Percentiles rank a stretch among this genome's conserved stretches.
phyloP scores from a whole-genome alignment of 2,888 invertebrate genomes.

The Dioctria linearis region DNA sequence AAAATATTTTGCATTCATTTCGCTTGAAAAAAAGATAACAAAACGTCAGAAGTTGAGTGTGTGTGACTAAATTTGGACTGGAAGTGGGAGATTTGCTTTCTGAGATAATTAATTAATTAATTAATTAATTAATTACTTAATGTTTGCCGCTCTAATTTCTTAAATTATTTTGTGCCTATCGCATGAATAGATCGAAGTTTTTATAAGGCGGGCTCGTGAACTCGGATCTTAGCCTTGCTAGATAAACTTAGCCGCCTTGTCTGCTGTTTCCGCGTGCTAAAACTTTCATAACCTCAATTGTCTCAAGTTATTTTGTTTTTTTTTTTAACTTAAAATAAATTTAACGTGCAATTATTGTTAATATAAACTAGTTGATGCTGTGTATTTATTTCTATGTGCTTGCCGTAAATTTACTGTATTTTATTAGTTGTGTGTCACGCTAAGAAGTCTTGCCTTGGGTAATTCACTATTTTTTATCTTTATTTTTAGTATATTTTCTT shows the following conservation, averaged over 20 bases:
- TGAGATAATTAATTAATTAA: constrained; percentile 21
- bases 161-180: background rate
- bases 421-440: constrained; percentile 23
- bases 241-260: background rate
- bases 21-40: constrained; percentile 37
- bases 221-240: background rate
- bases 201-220: background rate
- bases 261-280: constrained; percentile 2
- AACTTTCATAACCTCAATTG: constrained; percentile 29
- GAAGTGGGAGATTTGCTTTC: constrained; percentile 16
- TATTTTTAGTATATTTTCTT: background rate
- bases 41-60: constrained; percentile 12
- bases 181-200: background rate
- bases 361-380: constrained; percentile 6
- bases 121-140: constrained; percentile 13
- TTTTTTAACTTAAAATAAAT: constrained; percentile 13
- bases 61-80: constrained; percentile 45
- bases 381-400: constrained; percentile 46
- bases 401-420: constrained; percentile 20
- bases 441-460: constrained; percentile 20
- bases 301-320: background rate
- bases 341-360: constrained; percentile 26
- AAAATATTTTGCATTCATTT: constrained; percentile 39
- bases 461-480: constrained; percentile 30
- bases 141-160: constrained; percentile 15